Conservation (phyloP, 2,113 vertebrate species). For the Gambusia holbrooki region DNA sequence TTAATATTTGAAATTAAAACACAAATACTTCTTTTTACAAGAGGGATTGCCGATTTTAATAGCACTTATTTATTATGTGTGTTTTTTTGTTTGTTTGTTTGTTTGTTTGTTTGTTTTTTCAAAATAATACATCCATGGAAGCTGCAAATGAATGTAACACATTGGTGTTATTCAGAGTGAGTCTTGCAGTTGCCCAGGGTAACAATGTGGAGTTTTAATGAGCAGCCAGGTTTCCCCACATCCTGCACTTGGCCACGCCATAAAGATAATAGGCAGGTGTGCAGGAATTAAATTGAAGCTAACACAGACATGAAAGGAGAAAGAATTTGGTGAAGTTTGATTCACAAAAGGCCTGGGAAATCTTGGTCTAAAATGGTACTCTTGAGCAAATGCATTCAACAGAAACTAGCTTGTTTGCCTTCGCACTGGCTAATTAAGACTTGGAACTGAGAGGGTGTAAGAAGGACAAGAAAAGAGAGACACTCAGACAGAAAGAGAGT, state of each 20-base stretch:
- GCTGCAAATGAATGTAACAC: constrained; percentile 27
- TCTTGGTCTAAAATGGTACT: constrained; percentile 53
- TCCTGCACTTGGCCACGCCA: constrained; percentile 38
- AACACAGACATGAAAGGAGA: constrained; percentile 48
- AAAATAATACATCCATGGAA: constrained; percentile 30
- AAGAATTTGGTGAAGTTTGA: constrained; percentile 43
- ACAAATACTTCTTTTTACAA: too few relatives aligned
- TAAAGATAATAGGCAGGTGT: constrained; percentile 73
- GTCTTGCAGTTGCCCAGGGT: constrained; percentile 49
- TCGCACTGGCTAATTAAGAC: constrained; percentile 76
- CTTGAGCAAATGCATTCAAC: constrained; percentile 53
- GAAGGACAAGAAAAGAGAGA: constrained; percentile 26
- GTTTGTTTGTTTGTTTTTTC: background rate
- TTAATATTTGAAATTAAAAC: background rate
- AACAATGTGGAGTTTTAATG: constrained; percentile 71
- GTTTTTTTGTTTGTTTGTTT: constrained; percentile 5
- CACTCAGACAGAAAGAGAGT: constrained; percentile 43
- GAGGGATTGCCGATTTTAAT: background rate
- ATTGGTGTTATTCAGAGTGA: constrained; percentile 47
- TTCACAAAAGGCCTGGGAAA: constrained; percentile 40
- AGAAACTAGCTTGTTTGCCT: constrained; percentile 60
- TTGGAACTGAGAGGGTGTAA: constrained; percentile 41
- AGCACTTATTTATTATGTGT: background rate
- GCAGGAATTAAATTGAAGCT: constrained; percentile 63
- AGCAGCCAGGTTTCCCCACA: constrained; percentile 55